Conservation (phyloP, 2,888 invertebrate genomes). For the Eupithecia abbreviata region DNA sequence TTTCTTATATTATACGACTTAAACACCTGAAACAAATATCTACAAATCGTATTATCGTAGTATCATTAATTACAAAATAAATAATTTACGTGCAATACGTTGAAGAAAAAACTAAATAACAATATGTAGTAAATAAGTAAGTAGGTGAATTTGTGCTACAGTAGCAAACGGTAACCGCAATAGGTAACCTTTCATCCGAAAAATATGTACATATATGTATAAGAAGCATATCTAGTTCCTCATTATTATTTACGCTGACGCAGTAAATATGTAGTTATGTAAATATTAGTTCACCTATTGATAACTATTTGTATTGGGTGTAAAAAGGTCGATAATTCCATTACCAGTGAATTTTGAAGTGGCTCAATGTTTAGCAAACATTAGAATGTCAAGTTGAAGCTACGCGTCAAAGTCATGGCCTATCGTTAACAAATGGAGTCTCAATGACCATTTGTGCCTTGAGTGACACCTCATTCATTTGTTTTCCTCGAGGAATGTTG, state of each 20-base stretch:
- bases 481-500: slow-evolving; percentile 15
- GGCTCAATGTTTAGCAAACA: slow-evolving; percentile 56
- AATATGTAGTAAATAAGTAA: no score
- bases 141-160: no score
- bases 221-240: background rate
- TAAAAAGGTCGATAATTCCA: slow-evolving; percentile 67
- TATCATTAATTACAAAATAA: no score
- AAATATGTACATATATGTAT: no score
- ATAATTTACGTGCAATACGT: no score
- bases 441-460: slow-evolving; percentile 28
- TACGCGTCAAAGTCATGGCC: slow-evolving; percentile 54
- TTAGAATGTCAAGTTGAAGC: slow-evolving; percentile 63
- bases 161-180: no score
- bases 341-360: slow-evolving; percentile 63
- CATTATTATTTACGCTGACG: background rate
- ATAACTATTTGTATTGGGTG: slow-evolving; percentile 59
- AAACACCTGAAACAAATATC: no score
- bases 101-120: no score
- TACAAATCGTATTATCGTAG: no score
- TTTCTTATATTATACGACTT: no score
- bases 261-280: slow-evolving; percentile 4
- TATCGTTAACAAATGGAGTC: slow-evolving; percentile 19
- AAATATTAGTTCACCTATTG: slow-evolving; percentile 8
- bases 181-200: background rate
- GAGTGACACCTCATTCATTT: slow-evolving; percentile 23